These are phyloP conservation scores for Drosophila kanapiae DNA, from an alignment of 1,140 invertebrate genomes.

Conservation along the genomic window DNA sequence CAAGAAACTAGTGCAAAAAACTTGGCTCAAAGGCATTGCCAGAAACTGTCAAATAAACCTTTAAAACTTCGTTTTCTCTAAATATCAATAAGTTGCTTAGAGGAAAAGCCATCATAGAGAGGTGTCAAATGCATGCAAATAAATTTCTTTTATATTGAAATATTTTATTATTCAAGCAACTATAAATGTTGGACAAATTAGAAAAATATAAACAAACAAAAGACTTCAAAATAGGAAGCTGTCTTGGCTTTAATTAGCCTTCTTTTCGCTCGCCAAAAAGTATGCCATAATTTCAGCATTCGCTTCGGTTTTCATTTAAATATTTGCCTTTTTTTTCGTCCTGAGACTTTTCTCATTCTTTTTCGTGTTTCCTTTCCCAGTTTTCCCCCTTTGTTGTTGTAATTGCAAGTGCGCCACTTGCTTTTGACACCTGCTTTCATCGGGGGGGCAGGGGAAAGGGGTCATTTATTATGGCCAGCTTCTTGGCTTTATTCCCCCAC, in stretches of 20 bases:
- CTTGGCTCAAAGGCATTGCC: slow-evolving; percentile 52
- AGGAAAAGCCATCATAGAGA: not conserved
- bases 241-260: not conserved
- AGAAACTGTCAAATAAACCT: slow-evolving; percentile 14
- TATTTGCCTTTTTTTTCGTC: slow-evolving; percentile 12
- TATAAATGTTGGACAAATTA: no score
- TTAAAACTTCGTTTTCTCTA: not conserved
- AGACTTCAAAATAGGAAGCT: no score
- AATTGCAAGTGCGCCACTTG: slow-evolving; percentile 57
- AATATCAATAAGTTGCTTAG: not conserved
- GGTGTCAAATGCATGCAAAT: no score
- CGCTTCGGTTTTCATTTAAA: slow-evolving; percentile 30
- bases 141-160: no score
- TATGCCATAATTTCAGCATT: slow-evolving; percentile 29
- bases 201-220: no score
- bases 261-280: slow-evolving; percentile 20
- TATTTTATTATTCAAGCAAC: no score
- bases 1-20: slow-evolving; percentile 71
- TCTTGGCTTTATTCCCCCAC: slow-evolving; percentile 24
- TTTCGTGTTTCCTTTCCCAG: not conserved
- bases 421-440: slow-evolving; percentile 55
- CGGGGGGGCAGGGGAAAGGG: not conserved
- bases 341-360: not conserved
- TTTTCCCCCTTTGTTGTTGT: slow-evolving; percentile 25
- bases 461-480: slow-evolving; percentile 58